Conservation (phyloP, 1,140 invertebrate genomes). For the Drosophila bipectinata region DNA sequence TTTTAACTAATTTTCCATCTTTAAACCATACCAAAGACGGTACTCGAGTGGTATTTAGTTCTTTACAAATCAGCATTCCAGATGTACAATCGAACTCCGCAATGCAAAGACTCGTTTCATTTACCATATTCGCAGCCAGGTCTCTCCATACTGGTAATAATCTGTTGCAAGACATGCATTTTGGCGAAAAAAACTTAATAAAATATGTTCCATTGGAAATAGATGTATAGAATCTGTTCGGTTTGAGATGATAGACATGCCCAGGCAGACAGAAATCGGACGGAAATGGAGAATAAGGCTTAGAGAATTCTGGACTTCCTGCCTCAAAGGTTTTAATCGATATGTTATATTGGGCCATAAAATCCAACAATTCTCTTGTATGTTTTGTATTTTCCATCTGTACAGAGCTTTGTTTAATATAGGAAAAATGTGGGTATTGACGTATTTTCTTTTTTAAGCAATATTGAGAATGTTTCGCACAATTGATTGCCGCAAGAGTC, state of each 20-base stretch:
- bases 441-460: background rate
- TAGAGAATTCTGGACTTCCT: no score
- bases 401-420: background rate
- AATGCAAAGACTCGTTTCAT: conserved; percentile 14
- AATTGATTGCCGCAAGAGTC: conserved; percentile 4
- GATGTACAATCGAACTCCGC: conserved; percentile 16
- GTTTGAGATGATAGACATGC: background rate
- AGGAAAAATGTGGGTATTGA: background rate
- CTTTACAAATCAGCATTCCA: background rate
- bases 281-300: background rate
- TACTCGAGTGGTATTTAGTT: background rate
- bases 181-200: conserved; percentile 14
- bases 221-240: background rate
- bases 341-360: background rate
- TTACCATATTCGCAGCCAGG: conserved; percentile 1
- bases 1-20: conserved; percentile 5
- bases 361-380: background rate
- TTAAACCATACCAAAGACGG: conserved; percentile 13
- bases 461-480: background rate
- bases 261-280: background rate
- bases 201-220: conserved; percentile 7
- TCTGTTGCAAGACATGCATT: background rate
- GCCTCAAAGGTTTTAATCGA: background rate
- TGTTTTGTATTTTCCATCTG: background rate
- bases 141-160: conserved; percentile 7